Base-by-base conservation (phyloP, 2,113 vertebrate genomes). In the Reinhardtius hippoglossoides region DNA sequence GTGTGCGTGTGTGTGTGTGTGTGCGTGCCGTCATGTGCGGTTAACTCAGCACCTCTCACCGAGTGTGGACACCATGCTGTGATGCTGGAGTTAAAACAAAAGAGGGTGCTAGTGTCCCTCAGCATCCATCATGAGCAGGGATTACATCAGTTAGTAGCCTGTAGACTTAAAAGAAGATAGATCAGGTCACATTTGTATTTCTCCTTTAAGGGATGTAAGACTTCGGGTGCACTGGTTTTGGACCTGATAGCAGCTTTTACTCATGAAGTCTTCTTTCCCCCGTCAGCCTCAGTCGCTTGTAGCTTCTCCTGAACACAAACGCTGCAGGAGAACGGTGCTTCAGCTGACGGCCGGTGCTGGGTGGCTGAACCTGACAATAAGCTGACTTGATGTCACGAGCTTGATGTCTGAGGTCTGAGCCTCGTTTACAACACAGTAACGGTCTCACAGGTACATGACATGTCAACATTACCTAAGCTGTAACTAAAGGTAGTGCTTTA, bases 1-100 rank as follows among this genome's bases (percentile, higher is more conserved):
- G 83, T 83, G 83, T 84, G 88, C 86, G 44, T 88, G 31, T 31
- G 44, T 88, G 31, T 31, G 31, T 31, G 82, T 86, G 91, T 91
- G 89, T 83, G 84, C 86, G 88, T 87, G 83, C 88, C 62, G 81
- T 88, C 85, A 84, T 79, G 82, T 94, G 78, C 44, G 67, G 78
- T 93, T 93, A 93, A 92, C 90, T 93, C 92, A 92, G 84, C 85
- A 67, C 62, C 54, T 88, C 85, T 83, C 71, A 67, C 27, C 35
- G 54, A 68, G 67, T 71, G 55, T 71, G 76, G 81, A 78, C 76
- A 70, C 79, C 83, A 50, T 26, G 80, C 79, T 85, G 87, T 71
- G 87, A 80, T 91, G 88, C 82, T 80, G 60, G 76, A 68, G 77
- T 69, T 68, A 24, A 81, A 83, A 84, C 89, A 88, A 84, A 79